phyloP scores from a whole-genome alignment of 2,888 invertebrate species.

The Pharmacophagus antenor region DNA sequence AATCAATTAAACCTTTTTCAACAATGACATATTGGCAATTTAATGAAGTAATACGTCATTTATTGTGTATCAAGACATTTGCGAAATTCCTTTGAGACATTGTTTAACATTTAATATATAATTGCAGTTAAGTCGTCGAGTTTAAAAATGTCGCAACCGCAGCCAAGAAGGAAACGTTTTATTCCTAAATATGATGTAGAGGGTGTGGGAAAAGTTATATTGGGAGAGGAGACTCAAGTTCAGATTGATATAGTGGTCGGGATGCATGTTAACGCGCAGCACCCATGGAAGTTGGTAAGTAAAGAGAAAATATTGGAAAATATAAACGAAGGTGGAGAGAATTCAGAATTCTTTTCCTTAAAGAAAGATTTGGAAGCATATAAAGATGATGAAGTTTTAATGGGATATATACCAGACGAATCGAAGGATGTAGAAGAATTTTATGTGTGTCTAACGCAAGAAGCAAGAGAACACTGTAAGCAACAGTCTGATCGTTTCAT shows the following conservation, averaged over 20 bases:
- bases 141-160: conserved; percentile 46
- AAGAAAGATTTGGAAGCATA: conserved; percentile 62
- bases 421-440: conserved; percentile 84
- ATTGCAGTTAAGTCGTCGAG: conserved; percentile 48
- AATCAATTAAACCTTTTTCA: not conserved
- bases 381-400: conserved; percentile 69
- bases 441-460: conserved; percentile 83
- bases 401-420: conserved; percentile 85
- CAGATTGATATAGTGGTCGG: conserved; percentile 84
- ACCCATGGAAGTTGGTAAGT: conserved; percentile 85
- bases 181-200: conserved; percentile 77
- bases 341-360: conserved; percentile 67
- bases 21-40: not conserved
- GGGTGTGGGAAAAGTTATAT: conserved; percentile 76
- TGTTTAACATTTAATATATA: not conserved
- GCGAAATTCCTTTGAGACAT: not conserved
- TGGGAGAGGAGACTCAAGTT: conserved; percentile 81
- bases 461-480: conserved; percentile 78
- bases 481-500: conserved; percentile 76
- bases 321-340: conserved; percentile 79
- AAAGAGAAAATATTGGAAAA: conserved; percentile 83
- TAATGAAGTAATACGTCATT: conserved; percentile 3
- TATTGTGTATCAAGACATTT: not conserved
- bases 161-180: conserved; percentile 65
- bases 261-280: conserved; percentile 85